Percentiles rank a stretch among this genome's conserved stretches.
These are phyloP conservation scores for Tetragnatha montana DNA, from an alignment of 2,888 invertebrate genomes.

Conservation along the genomic window DNA sequence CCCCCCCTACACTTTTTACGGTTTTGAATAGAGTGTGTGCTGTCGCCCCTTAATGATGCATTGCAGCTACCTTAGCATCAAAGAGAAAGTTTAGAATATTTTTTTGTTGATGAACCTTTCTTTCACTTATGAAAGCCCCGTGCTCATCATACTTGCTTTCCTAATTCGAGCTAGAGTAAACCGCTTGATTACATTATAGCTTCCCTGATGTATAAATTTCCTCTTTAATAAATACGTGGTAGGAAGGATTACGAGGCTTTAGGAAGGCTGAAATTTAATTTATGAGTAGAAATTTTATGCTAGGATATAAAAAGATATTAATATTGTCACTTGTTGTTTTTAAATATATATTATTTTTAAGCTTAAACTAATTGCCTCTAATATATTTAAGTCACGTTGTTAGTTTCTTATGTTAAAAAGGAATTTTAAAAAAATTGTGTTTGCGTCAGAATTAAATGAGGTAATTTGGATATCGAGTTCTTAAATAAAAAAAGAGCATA, in stretches of 20 bases:
- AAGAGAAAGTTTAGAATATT: conserved; percentile 3
- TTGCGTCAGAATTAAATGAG: too few species aligned
- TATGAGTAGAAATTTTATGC: not conserved
- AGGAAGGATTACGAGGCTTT: not conserved
- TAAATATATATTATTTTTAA: too few species aligned
- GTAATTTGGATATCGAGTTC: too few species aligned
- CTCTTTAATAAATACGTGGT: not conserved
- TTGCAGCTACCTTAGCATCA: conserved; percentile 3
- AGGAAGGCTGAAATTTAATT: not conserved
- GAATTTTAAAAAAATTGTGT: too few species aligned
- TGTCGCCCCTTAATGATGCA: conserved; percentile 6
- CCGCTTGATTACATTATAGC: conserved; percentile 8
- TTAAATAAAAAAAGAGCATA: too few species aligned
- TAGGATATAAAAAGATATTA: not conserved
- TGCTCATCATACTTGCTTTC: not conserved
- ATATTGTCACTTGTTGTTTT: too few species aligned
- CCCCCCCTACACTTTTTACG: not conserved
- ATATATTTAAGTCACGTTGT: too few species aligned
- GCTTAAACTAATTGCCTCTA: too few species aligned
- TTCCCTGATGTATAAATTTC: conserved; percentile 30
- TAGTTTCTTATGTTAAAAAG: too few species aligned
- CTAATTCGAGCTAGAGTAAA: conserved; percentile 21
- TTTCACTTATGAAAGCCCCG: not conserved
- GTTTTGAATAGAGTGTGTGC: not conserved
- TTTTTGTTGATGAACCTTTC: not conserved